phyloP scores from a whole-genome alignment of 2,888 invertebrate species.

The Reticulitermes lucifugus region DNA sequence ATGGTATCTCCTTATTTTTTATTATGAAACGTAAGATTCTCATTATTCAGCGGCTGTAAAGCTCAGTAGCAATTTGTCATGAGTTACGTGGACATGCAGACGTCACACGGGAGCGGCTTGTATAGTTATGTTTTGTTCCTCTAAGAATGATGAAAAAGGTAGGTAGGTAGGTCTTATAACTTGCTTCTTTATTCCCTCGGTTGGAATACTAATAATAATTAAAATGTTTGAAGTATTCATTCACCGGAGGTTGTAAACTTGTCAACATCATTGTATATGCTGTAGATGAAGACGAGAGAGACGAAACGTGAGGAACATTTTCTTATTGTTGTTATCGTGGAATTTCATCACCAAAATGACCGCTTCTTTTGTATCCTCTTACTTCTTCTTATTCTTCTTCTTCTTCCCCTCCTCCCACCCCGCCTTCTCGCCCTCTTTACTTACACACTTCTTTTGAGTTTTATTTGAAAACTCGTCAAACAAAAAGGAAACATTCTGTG shows the following conservation, averaged over 20 bases:
- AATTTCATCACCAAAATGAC: constrained; percentile 34
- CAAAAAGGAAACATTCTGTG: not conserved
- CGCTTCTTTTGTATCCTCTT: constrained; percentile 3
- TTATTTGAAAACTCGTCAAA: not conserved
- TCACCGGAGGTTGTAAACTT: constrained; percentile 37
- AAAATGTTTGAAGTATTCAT: constrained; percentile 43
- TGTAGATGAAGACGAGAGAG: constrained; percentile 12
- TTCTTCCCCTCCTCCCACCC: not conserved
- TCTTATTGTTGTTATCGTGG: constrained; percentile 27
- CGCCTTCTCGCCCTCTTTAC: not conserved
- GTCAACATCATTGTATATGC: constrained; percentile 35
- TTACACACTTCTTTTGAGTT: not conserved
- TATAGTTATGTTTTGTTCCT: not conserved
- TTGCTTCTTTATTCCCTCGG: constrained; percentile 12
- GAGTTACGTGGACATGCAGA: not conserved
- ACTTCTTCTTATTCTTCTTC: not conserved
- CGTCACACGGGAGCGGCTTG: constrained; percentile 17
- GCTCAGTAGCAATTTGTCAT: constrained; percentile 29
- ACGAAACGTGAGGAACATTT: constrained; percentile 9
- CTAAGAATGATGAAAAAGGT: not conserved
- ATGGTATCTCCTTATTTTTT: not conserved
- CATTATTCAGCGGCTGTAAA: constrained; percentile 31
- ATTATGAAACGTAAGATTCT: constrained; percentile 33
- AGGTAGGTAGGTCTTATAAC: not conserved
- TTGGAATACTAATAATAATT: constrained; percentile 49